Percentiles rank a stretch among this genome's conserved stretches.
phyloP scores from a whole-genome alignment of 2,888 invertebrate species.

The Tetanocera ferruginea region DNA sequence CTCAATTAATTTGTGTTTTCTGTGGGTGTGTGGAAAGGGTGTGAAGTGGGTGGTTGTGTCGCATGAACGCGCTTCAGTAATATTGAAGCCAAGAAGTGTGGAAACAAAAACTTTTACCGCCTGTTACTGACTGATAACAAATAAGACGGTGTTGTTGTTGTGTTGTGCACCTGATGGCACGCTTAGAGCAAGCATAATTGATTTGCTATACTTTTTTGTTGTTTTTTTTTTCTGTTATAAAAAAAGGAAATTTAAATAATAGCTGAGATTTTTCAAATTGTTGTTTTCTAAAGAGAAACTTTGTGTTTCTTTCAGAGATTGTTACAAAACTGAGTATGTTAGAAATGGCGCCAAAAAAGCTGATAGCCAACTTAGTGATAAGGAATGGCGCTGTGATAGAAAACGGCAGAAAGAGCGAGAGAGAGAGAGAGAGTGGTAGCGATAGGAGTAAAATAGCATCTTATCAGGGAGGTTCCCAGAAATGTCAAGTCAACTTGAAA shows the following conservation, averaged over 20 bases:
- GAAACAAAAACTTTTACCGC: not conserved
- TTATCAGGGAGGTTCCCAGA: conserved; percentile 19
- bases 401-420: not conserved
- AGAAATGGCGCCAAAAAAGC: not conserved
- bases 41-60: not conserved
- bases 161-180: not conserved
- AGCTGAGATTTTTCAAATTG: not conserved
- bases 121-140: not conserved
- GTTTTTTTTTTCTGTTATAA: too few species aligned
- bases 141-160: not conserved
- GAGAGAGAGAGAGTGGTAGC: not conserved
- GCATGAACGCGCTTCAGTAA: too few species aligned
- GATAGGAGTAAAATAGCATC: not conserved
- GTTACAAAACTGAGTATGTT: too few species aligned
- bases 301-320: not conserved
- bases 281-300: too few species aligned
- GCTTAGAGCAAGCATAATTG: not conserved
- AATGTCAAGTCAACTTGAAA: not conserved
- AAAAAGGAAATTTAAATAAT: not conserved
- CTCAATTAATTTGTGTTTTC: too few species aligned
- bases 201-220: not conserved
- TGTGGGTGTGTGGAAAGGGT: too few species aligned
- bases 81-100: too few species aligned
- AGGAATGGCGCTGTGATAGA: not conserved
- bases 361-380: not conserved